Conservation (phyloP, 1,140 invertebrate species). For the Drosophila athabasca region DNA sequence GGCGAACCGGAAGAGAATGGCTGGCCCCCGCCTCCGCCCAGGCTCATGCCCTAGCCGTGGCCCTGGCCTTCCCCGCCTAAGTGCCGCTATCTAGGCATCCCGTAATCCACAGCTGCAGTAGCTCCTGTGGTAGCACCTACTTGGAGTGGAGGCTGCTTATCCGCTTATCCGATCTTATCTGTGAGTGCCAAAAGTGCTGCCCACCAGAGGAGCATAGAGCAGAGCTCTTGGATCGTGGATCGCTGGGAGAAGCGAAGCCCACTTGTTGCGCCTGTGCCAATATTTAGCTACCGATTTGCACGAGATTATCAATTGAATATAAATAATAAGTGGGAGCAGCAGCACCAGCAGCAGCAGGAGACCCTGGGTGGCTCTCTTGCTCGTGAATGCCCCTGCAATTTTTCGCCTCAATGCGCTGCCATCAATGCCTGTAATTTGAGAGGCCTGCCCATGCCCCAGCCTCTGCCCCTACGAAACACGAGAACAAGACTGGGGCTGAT, state of each 20-base stretch:
- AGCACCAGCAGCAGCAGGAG: neutral
- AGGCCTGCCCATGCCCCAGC: constrained; percentile 14
- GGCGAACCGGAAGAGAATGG: constrained; percentile 51
- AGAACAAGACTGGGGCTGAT: constrained; percentile 38
- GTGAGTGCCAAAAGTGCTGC: constrained; percentile 67
- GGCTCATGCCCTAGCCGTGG: too few species aligned
- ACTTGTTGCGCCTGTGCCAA: constrained; percentile 75
- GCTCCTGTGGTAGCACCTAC: constrained; percentile 48
- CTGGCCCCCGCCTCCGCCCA: neutral
- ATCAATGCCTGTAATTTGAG: constrained; percentile 76
- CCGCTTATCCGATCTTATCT: constrained; percentile 53
- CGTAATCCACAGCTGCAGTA: constrained; percentile 39
- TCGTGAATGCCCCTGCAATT: constrained; percentile 53
- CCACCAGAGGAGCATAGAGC: constrained; percentile 27
- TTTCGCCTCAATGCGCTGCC: constrained; percentile 59
- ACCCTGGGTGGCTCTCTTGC: constrained; percentile 56
- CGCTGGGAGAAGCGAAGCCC: constrained; percentile 39
- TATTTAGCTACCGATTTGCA: constrained; percentile 80
- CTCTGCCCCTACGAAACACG: constrained; percentile 1
- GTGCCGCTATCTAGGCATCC: constrained; percentile 13
- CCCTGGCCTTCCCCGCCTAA: constrained; percentile 11
- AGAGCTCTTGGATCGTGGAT: constrained; percentile 15
- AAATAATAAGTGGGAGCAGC: constrained; percentile 67
- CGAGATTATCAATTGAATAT: constrained; percentile 80
- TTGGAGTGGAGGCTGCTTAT: constrained; percentile 51